Evolutionary conservation across 2,797 vertebrate genomes (phyloP), one percentile per base, ranked within the genome.

Genomic region (Aulostomus chinensis): DNA sequence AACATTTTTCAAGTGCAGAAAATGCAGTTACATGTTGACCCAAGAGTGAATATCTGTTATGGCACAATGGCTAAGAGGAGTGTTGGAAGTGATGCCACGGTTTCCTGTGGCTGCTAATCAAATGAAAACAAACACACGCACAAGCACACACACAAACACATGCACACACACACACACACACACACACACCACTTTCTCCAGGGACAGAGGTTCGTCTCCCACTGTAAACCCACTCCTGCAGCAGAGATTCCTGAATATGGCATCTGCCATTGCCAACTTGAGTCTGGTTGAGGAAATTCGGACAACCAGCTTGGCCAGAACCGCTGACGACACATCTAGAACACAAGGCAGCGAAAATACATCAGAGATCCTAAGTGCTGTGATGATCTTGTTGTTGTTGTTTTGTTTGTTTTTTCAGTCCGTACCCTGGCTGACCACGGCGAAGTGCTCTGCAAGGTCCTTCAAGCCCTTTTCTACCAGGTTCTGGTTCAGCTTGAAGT

Each of bases 251-350:
- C 92, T 93, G 83, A 94, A 97, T 61, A 96, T 50, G 58, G 92
- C 93, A 65, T 98, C 94, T 33, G 93, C 89, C 32, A 93, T 83
- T 68, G 91, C 91, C 92, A 98, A 78, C 64, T 93, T 94, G 55
- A 99, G 92, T 83, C 93, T 94, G 55, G 73, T 75, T 2, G 93
- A 96, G 10, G 76, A 70, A 64, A 95, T 87, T 29, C 88, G 90
- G 80, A 78, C 87, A 81, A 96, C 65, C 41, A 98, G 87, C 34
- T 68, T 81, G 37, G 89, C 85, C 74, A 95, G 77, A 56, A 91
- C 80, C 12, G 56, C 50, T 10, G 79, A 28, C 39, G 91, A 86
- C 65, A 93, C 84, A 72, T 92, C 96, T 99, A 65, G 21, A 28
- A 15, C 2, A 38, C 9, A 7, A 10, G 5, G 15, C 20, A 31